A percentile compares a stretch with the other conserved stretches of the same genome.
Evolutionary conservation across 2,888 invertebrate species (phyloP).

Genomic region (Bellardia pandia): DNA sequence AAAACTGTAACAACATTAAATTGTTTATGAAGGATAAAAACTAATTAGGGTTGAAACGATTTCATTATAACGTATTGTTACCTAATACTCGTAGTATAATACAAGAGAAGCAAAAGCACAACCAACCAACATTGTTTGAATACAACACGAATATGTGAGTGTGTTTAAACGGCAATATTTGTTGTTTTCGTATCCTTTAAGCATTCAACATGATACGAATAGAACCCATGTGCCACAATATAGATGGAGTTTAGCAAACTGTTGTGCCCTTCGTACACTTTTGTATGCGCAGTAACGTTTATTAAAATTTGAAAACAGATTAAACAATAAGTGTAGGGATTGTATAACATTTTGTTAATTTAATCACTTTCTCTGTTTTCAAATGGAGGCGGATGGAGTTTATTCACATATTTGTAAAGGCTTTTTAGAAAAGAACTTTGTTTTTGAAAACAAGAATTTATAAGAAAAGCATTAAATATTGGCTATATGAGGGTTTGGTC

Average conservation of each 20-base stretch:
- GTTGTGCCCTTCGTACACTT: background rate
- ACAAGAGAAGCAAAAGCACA: background rate
- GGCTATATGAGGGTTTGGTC: too few species aligned
- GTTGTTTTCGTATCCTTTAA: conserved; percentile 19
- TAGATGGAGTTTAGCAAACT: background rate
- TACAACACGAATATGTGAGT: conserved; percentile 16
- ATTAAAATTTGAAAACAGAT: conserved; percentile 53
- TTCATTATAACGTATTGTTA: conserved; percentile 50
- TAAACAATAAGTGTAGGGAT: conserved; percentile 33
- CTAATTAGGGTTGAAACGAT: conserved; percentile 57
- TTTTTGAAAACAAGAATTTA: too few species aligned
- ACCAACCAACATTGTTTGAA: background rate
- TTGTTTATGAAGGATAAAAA: conserved; percentile 57
- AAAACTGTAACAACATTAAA: conserved; percentile 45
- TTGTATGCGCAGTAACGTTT: background rate
- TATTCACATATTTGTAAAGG: background rate
- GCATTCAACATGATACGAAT: background rate
- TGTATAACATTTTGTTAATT: conserved; percentile 60
- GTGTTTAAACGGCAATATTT: background rate
- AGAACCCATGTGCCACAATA: background rate
- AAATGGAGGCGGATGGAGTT: background rate
- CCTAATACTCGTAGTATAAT: conserved; percentile 12
- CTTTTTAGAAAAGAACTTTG: too few species aligned
- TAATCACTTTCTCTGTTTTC: conserved; percentile 38
- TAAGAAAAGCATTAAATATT: too few species aligned